These are phyloP conservation scores for Empis stercorea DNA, from an alignment of 2,888 invertebrate species.

Conservation along the genomic window DNA sequence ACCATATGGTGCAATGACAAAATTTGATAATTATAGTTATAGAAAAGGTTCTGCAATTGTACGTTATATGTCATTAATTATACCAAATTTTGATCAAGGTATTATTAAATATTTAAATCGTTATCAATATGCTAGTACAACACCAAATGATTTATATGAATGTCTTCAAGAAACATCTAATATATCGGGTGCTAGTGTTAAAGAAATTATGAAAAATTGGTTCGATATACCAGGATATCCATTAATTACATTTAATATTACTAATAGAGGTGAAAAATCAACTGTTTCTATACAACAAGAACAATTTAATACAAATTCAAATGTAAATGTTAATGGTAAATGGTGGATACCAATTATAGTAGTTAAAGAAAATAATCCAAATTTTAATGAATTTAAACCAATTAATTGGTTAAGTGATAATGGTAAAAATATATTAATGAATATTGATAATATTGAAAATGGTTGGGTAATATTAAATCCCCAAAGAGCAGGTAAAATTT, in stretches of 20 bases:
- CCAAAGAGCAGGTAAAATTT: slow-evolving; percentile 2
- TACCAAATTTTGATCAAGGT: neutral
- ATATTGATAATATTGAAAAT: neutral
- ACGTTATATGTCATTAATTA: neutral
- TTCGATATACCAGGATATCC: slow-evolving; percentile 4
- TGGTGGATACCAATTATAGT: slow-evolving; percentile 8
- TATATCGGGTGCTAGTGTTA: neutral
- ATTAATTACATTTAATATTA: neutral
- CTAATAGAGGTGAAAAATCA: neutral
- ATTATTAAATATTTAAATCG: neutral
- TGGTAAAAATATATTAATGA: neutral
- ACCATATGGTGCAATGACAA: neutral
- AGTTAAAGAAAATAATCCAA: neutral
- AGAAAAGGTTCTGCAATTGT: neutral
- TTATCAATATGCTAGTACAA: neutral
- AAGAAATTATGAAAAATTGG: slow-evolving; percentile 6
- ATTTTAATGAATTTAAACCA: neutral
- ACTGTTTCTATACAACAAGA: slow-evolving; percentile 1
- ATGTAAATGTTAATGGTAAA: neutral
- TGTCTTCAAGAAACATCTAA: neutral
- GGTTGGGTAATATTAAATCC: slow-evolving; percentile 6
- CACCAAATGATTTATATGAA: neutral
- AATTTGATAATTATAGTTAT: neutral
- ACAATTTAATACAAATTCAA: neutral
- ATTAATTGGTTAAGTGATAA: slow-evolving; percentile 1